A percentile compares a stretch with the other conserved stretches of the same genome.
These are phyloP conservation scores for Phytoseiulus persimilis DNA, from an alignment of 2,888 invertebrate genomes.

Conservation along the genomic window DNA sequence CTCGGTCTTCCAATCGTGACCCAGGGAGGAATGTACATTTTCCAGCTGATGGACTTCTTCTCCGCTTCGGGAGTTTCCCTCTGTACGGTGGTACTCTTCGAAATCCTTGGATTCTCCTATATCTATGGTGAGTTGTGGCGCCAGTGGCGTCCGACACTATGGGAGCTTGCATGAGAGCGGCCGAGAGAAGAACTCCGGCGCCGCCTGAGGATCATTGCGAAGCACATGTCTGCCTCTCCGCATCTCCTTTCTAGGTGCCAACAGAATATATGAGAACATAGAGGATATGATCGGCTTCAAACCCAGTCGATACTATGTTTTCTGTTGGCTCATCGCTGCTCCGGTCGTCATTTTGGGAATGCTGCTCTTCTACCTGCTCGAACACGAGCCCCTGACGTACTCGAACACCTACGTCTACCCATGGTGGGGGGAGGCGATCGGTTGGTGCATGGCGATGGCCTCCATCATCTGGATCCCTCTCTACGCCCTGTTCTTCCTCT, in stretches of 20 bases:
- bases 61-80: slow-evolving; percentile 73
- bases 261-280: slow-evolving; percentile 68
- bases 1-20: slow-evolving; percentile 79
- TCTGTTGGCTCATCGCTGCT: slow-evolving; percentile 78
- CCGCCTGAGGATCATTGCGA: not conserved
- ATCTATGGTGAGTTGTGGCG: slow-evolving; percentile 58
- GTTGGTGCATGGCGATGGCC: slow-evolving; percentile 72
- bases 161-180: too few species aligned
- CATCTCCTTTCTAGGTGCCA: slow-evolving; percentile 48
- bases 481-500: slow-evolving; percentile 66
- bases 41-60: slow-evolving; percentile 75
- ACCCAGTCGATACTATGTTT: slow-evolving; percentile 69
- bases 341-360: slow-evolving; percentile 72
- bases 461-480: slow-evolving; percentile 75
- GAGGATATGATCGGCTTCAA: slow-evolving; percentile 71
- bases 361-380: slow-evolving; percentile 71
- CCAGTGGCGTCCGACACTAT: not conserved
- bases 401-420: slow-evolving; percentile 65
- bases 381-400: slow-evolving; percentile 64
- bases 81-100: slow-evolving; percentile 80
- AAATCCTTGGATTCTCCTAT: slow-evolving; percentile 81
- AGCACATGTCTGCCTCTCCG: slow-evolving; percentile 35
- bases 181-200: too few species aligned
- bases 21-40: slow-evolving; percentile 79
- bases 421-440: slow-evolving; percentile 68